phyloP scores from a whole-genome alignment of 2,888 invertebrate species.

The Drepanosiphum platanoidis region DNA sequence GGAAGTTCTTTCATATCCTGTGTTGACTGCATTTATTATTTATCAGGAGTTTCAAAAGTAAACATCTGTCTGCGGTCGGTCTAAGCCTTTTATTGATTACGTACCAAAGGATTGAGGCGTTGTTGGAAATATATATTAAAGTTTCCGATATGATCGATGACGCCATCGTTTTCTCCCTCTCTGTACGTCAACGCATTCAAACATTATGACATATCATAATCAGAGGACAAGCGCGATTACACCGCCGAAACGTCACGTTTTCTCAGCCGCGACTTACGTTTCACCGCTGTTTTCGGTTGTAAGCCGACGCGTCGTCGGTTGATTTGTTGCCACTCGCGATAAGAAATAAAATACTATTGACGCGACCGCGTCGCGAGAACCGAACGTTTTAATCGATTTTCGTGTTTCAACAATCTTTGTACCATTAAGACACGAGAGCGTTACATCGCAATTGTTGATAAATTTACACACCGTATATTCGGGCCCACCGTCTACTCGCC shows the following conservation, averaged over 20 bases:
- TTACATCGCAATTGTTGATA: neutral
- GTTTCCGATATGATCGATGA: constrained; percentile 33
- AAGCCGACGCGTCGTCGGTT: too few relatives aligned
- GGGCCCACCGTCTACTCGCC: too few relatives aligned
- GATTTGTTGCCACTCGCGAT: too few relatives aligned
- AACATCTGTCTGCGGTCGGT: neutral
- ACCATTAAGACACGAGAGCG: neutral
- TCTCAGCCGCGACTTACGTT: too few relatives aligned
- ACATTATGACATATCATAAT: too few relatives aligned
- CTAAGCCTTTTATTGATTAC: constrained; percentile 5
- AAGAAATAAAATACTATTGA: neutral
- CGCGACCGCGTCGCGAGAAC: neutral
- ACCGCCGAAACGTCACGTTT: too few relatives aligned
- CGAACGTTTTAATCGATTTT: neutral
- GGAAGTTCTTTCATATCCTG: constrained; percentile 2
- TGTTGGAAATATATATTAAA: constrained; percentile 33
- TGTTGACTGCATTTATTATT: constrained; percentile 14
- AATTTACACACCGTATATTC: neutral
- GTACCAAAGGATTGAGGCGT: constrained; percentile 6
- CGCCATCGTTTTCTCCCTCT: too few relatives aligned
- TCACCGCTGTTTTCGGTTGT: too few relatives aligned
- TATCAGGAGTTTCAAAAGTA: constrained; percentile 21
- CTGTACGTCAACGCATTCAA: too few relatives aligned
- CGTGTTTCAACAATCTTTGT: neutral
- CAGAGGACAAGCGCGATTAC: too few relatives aligned